Evolutionary conservation across 2,888 invertebrate genomes (phyloP), one percentile per base, ranked within the genome.

Genomic region (Lithophane socia): DNA sequence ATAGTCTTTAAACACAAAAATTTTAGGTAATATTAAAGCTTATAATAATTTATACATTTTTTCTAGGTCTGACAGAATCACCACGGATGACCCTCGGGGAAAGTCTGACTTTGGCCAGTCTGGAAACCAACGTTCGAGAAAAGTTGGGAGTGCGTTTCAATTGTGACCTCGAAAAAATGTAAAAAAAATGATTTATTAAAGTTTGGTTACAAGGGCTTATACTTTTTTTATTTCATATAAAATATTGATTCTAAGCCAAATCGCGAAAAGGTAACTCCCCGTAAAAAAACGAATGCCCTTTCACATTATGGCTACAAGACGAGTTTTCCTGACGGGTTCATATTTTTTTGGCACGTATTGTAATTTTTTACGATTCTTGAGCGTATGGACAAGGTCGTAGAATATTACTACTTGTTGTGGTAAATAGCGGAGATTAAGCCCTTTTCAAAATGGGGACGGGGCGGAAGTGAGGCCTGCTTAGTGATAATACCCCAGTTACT

Each of bases 101-200:
- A 67, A 98, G 98, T 76, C 94, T 98, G 63, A 90, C 97, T 24
- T 93, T 98, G 74, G 98, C 98, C 0, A 97, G 97, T 85, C 95
- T 98, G n/a, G 97, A 98, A 94, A 98, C 98, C 88, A 96, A 97
- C 64, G 95, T 98, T 67, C 96, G 98, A 24, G 96, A 96, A 79
- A 98, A 98, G 94, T 88, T 98, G 68, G 98, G 98, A 1, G 97
- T 98, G 0, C 93, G 93, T n/a, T 98, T 80, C 65, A 72, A 80
- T 5, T 79, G 64, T 61, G 78, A 78, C 10, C 9, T 9, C 9
- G 0, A 21, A 10, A 24, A 63, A 44, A 42, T n/a, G 64, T 65
- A 65, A 65, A 65, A 64, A 64, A 0, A 42, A 44, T 5, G 16
- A 47, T 5, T 4, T 16, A 65, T 24, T 65, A 65, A 18, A 65